Evolutionary conservation across 2,888 invertebrate species (phyloP), one percentile per base, ranked within the genome.

Genomic region (Nysson spinosus): DNA sequence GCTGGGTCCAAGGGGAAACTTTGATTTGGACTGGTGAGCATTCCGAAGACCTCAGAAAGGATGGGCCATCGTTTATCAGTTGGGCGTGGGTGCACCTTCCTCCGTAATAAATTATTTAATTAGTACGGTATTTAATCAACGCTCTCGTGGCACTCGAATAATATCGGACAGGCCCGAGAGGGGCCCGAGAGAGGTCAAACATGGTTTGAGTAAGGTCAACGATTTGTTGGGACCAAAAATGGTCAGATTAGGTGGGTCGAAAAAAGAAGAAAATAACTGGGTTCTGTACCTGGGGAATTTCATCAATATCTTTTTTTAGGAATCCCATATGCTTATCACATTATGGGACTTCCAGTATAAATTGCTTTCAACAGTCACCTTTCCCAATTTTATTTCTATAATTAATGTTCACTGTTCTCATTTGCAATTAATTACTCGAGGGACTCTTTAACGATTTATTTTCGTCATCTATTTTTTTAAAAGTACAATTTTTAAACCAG

Each of bases 81-180:
- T 37, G 64, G 51, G 61, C 66, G 64, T 63, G 61, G 69, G 55
- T 54, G 67, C 64, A 42, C 58, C 54, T 56, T 39, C 62, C 32
- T 61, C 54, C 42, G 62, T 77, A 77, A 82, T 80, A 80, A 83
- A 83, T 82, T 80, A 80, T 80, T 80, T 80, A 80, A 84, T 84
- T 83, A 84, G 79, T 77, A 65, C 65, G 72, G 72, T 77, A 73
- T 80, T 84, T 79, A 80, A 82, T 83, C 80, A 82, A 80, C 70
- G 75, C 65, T 70, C 60, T 46, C 46, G 46, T 24, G 30, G 50
- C 35, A 17, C 34, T 16, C 34, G 42, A 43, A 17, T 28, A 44
- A 49, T 39, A 16, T 46, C 40, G 32, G 49, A 49, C 49, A 19
- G 39, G 19, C 44, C 30, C 6, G 19, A 11, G 49, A 28, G 57